Evolutionary conservation across 2,888 invertebrate species (phyloP), one percentile per base, ranked within the genome.

Genomic region (Cheiracanthium punctorium): DNA sequence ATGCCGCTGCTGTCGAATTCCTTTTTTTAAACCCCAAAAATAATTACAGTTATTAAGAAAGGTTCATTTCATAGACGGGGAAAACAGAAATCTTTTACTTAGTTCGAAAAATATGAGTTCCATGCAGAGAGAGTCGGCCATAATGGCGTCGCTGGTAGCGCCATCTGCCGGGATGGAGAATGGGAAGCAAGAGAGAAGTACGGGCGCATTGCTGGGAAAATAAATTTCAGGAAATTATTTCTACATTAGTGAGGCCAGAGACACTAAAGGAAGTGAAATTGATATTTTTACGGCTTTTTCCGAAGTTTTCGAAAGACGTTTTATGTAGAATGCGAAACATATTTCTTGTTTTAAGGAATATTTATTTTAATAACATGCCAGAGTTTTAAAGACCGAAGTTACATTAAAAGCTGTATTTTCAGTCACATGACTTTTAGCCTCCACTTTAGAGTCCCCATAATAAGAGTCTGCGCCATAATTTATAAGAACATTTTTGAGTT

Each of bases 151-250:
- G 73, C 29, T 30, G 67, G 73, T 32, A 37, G 72, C 82, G 82
- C 82, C 82, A 82, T 82, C 82, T 76, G 37, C 29, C 48, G 76
- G 20, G 5, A 14, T 8, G 41, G 43, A 72, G 67, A 67, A 67
- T 43, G 75, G n/a, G n/a, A n/a, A n/a, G n/a, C n/a, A n/a, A n/a
- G 69, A 52, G 24, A 67, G 43, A 30, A 71, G 52, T 20, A 17
- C 64, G 58, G 70, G 69, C 24, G 17, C 58, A 67, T 33, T 32
- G 1, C 10, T 28, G 65, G 20, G 33, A 76, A 71, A 82, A 82
- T 82, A 82, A 82, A 76, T 72, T 82, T 33, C 30, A 24, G 37
- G 20, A 48, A 76, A 77, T 82, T 71, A 82, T 76, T 76, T 82
- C 37, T 71, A 41, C 82, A 76, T 82, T 82, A 77, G 48, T 14